Evolutionary conservation across 2,113 vertebrate genomes (phyloP).

Genomic region (Pogonocichla stellata): DNA sequence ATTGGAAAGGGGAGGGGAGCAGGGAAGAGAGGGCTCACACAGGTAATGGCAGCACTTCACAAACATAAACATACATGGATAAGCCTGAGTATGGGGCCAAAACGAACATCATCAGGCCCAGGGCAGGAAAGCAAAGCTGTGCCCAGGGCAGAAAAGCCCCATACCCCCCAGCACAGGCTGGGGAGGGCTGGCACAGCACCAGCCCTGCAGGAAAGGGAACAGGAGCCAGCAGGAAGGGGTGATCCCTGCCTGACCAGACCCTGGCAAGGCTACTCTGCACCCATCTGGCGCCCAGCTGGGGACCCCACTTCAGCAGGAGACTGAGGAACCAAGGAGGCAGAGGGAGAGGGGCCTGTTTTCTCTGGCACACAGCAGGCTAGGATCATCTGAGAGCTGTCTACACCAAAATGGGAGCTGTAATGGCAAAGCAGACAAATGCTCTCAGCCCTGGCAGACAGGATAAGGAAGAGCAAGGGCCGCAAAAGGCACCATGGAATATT

Average conservation of each 20-base stretch:
- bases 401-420: not conserved
- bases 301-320: not conserved
- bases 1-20: accelerated
- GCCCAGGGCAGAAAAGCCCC: not conserved
- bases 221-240: accelerated
- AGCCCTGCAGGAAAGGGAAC: not conserved
- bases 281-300: not conserved
- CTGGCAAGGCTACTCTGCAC: not conserved
- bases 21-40: not conserved
- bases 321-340: not conserved
- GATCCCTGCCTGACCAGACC: not conserved
- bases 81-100: not conserved
- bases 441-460: not conserved
- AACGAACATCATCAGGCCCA: not conserved
- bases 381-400: not conserved
- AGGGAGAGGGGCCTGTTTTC: not conserved
- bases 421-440: not conserved
- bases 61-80: accelerated
- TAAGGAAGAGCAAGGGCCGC: not conserved
- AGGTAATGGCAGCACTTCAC: not conserved
- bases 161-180: not conserved
- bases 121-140: not conserved
- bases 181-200: not conserved
- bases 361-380: not conserved
- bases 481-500: not conserved